These are phyloP conservation scores for Quadroppia sp. DNA, from an alignment of 2,888 invertebrate species.

Conservation along the genomic window DNA sequence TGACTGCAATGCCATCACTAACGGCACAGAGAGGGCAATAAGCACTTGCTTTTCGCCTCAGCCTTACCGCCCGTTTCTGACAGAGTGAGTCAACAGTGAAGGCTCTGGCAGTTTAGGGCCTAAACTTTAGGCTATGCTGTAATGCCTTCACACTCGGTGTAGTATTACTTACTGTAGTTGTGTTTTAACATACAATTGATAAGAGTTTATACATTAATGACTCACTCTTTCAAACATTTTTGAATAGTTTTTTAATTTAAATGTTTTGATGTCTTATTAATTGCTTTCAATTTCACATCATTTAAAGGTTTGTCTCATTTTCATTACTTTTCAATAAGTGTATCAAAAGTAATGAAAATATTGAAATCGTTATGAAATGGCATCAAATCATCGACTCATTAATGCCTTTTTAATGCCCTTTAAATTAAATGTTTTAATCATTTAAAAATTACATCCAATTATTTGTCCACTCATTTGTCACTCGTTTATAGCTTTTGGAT, in stretches of 20 bases:
- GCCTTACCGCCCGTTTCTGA: too few species aligned
- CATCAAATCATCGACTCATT: neutral
- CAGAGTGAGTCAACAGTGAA: too few species aligned
- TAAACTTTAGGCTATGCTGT: too few species aligned
- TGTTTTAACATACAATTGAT: too few species aligned
- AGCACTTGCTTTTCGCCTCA: too few species aligned
- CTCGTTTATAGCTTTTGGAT: too few species aligned
- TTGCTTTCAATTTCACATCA: neutral
- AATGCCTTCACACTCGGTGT: neutral
- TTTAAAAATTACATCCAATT: too few species aligned
- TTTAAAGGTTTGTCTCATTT: constrained; percentile 3
- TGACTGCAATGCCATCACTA: too few species aligned
- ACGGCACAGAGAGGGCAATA: too few species aligned
- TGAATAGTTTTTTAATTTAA: neutral
- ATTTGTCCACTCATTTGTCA: neutral
- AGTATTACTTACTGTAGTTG: neutral
- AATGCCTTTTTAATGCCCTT: neutral
- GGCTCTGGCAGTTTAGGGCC: too few species aligned
- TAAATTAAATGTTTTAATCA: neutral
- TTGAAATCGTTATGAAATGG: constrained; percentile 18
- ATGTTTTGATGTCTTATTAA: neutral
- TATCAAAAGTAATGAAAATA: neutral
- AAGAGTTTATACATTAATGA: constrained; percentile 2
- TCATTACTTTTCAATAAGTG: neutral
- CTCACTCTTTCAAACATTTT: neutral